phyloP scores from a whole-genome alignment of 2,888 invertebrate genomes.

The Chloromyia formosa region DNA sequence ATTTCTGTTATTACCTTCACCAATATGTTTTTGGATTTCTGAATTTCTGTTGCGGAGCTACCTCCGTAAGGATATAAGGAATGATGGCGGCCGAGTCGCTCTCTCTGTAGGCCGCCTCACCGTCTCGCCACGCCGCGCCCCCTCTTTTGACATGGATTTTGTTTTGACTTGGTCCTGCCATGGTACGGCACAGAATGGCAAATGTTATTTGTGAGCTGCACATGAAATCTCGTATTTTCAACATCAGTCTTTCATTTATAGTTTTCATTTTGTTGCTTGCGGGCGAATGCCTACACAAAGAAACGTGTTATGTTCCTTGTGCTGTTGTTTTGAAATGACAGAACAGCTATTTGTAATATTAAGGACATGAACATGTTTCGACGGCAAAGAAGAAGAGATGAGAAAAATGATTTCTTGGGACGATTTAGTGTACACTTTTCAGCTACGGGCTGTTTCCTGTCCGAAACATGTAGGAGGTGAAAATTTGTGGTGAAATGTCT shows the following conservation, averaged over 20 bases:
- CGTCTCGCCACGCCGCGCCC: too few species aligned
- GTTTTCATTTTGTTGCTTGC: slow-evolving; percentile 35
- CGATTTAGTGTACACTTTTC: slow-evolving; percentile 23
- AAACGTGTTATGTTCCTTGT: slow-evolving; percentile 2
- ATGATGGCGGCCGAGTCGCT: too few species aligned
- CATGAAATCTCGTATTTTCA: slow-evolving; percentile 39
- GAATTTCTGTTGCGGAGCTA: slow-evolving; percentile 9
- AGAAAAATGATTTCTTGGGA: slow-evolving; percentile 17
- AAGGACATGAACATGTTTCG: slow-evolving; percentile 32
- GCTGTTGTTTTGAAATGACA: slow-evolving; percentile 34
- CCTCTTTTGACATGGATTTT: too few species aligned
- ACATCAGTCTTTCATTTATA: slow-evolving; percentile 44
- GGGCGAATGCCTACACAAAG: slow-evolving; percentile 39
- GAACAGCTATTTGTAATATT: slow-evolving; percentile 38
- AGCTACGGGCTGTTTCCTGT: slow-evolving; percentile 25
- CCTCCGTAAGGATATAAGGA: too few species aligned
- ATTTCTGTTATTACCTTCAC: slow-evolving; percentile 49
- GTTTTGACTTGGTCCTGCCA: neutral
- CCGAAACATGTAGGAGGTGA: neutral
- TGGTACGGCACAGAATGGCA: slow-evolving; percentile 26
- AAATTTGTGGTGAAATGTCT: slow-evolving; percentile 2
- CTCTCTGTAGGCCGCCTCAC: too few species aligned
- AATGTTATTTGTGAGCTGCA: slow-evolving; percentile 40
- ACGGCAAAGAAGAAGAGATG: neutral
- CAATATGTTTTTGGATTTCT: slow-evolving; percentile 37